Evolutionary conservation across 2,888 invertebrate species (phyloP).

Genomic region (Caenorhabditis sp.): DNA sequence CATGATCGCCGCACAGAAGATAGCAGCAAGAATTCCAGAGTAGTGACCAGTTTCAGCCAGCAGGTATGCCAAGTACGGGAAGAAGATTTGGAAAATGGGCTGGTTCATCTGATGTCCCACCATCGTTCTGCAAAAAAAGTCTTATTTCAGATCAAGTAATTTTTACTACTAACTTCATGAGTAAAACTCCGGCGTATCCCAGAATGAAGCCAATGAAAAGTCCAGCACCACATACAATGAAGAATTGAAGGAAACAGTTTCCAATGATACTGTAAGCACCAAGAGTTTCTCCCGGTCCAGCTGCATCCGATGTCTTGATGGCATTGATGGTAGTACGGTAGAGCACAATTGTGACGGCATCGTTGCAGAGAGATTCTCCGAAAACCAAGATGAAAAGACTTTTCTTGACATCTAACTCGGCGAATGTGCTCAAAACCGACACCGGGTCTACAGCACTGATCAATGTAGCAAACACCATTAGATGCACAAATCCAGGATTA

Average conservation of each 20-base stretch:
- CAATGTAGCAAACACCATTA: slow-evolving; percentile 69
- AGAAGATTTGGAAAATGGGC: slow-evolving; percentile 97
- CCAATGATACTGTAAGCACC: neutral
- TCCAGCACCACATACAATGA: slow-evolving; percentile 73
- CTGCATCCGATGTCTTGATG: slow-evolving; percentile 64
- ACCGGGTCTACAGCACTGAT: slow-evolving; percentile 82
- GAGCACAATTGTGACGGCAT: slow-evolving; percentile 92
- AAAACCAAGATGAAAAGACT: slow-evolving; percentile 67
- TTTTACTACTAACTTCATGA: slow-evolving; percentile 68
- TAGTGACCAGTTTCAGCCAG: slow-evolving; percentile 98
- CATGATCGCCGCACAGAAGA: slow-evolving; percentile 87
- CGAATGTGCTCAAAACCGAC: slow-evolving; percentile 78
- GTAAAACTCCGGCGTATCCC: slow-evolving; percentile 53
- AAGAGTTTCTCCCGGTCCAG: neutral
- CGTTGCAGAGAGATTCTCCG: slow-evolving; percentile 72
- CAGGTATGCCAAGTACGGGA: slow-evolving; percentile 96
- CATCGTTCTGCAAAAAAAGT: slow-evolving; percentile 31
- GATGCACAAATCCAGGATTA: slow-evolving; percentile 43
- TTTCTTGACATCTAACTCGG: slow-evolving; percentile 88
- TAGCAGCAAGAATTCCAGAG: slow-evolving; percentile 92
- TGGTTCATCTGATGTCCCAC: slow-evolving; percentile 87
- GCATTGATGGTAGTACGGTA: slow-evolving; percentile 73
- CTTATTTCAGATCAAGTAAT: too few species aligned
- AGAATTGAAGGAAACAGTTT: slow-evolving; percentile 62
- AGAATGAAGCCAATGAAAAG: neutral